Evolutionary conservation across 2,113 vertebrate genomes (phyloP).

Genomic region (Tichodroma muraria): DNA sequence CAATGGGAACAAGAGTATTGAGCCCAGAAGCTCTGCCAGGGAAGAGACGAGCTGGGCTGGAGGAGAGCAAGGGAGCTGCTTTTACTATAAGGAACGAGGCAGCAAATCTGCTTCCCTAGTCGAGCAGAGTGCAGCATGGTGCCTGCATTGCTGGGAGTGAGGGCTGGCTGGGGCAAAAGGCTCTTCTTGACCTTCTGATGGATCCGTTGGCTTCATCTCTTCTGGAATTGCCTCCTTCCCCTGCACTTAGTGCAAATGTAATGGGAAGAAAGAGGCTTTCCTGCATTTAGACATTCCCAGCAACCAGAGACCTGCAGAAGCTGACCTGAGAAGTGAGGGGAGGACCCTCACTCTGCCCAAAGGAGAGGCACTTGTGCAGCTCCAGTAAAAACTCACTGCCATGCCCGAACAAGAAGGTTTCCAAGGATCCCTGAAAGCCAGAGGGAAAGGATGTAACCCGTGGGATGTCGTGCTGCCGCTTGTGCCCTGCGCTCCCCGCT

Average conservation of each 20-base stretch:
- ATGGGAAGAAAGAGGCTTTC: background rate
- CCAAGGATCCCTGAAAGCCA: background rate
- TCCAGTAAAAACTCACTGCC: background rate
- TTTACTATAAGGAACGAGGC: background rate
- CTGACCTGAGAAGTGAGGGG: background rate
- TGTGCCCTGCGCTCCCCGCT: fast-evolving
- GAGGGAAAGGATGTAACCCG: background rate
- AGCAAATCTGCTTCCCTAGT: background rate
- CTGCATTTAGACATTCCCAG: fast-evolving
- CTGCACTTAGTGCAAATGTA: background rate
- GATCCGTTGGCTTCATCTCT: background rate
- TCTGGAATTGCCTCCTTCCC: background rate
- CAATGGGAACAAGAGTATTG: background rate
- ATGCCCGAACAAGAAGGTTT: background rate
- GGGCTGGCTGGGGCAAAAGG: background rate
- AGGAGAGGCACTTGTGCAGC: background rate
- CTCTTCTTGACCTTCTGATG: background rate
- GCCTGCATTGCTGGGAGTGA: background rate
- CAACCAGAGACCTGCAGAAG: background rate
- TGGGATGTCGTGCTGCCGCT: background rate
- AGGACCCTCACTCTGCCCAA: background rate
- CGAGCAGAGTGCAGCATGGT: fast-evolving
- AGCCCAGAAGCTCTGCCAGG: background rate
- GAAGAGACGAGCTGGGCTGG: fast-evolving
- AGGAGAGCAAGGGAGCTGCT: background rate